These are phyloP conservation scores for Mnemiopsis leidyi DNA, from an alignment of 37 sponge, comb jelly and placozoan genomes.

Conservation along the genomic window DNA sequence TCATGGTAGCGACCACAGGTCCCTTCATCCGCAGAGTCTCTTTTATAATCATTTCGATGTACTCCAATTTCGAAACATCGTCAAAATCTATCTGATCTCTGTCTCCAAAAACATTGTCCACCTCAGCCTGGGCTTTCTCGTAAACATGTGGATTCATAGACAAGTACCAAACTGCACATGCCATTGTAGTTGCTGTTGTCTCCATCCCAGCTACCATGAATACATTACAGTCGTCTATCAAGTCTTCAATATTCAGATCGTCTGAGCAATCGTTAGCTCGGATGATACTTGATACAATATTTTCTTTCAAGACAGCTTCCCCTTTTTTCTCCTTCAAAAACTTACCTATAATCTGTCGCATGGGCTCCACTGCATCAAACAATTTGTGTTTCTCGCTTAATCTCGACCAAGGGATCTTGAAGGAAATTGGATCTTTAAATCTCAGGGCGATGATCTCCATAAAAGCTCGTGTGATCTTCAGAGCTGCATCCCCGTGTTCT, in stretches of 20 bases:
- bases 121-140: background rate
- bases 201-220: slow-evolving; percentile 37
- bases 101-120: slow-evolving; percentile 1
- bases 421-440: background rate
- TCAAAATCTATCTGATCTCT: background rate
- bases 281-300: slow-evolving; percentile 34
- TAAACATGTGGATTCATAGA: slow-evolving; percentile 2
- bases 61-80: background rate
- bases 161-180: background rate
- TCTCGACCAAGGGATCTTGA: background rate
- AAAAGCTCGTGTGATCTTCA: background rate
- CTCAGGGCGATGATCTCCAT: background rate
- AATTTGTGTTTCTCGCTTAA: background rate
- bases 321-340: background rate
- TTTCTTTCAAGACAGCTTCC: background rate
- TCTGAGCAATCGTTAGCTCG: background rate
- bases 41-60: background rate
- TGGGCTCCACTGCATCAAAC: background rate
- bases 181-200: background rate
- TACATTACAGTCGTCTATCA: background rate
- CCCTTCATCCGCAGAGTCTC: slow-evolving; percentile 44
- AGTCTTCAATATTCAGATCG: background rate
- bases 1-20: background rate
- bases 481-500: background rate
- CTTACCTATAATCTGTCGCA: background rate